Base-by-base conservation (phyloP, 2,888 invertebrate genomes). In the Branchellion lobata region DNA sequence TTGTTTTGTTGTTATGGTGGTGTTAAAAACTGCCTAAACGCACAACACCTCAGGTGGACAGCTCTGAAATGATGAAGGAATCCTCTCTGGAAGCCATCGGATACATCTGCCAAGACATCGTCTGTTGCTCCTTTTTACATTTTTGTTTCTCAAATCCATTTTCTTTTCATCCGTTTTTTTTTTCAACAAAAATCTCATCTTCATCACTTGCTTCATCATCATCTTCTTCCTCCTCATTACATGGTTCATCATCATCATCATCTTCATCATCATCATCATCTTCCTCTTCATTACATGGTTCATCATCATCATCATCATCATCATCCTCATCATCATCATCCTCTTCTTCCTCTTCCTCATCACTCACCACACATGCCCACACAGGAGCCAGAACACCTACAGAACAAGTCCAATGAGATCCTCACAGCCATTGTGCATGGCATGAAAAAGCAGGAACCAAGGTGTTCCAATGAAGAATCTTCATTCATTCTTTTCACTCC, bases 341-440 rank as follows among this genome's bases (percentile, higher is more conserved):
- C 18, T 47, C 11, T 47, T 47, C 18, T 47, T 14, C 11, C 18
- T 47, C 18, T 47, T 8, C 8, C 8, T 47, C 18, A 47, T 47
- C 8, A 14, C 47, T 14, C 8, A 8, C 18, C 47, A 47, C 18
- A 47, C 18, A 18, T 47, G 47, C 61, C 21, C 61, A 57, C 21
- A 79, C 81, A 88, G 87, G 87, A 95, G 85, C 94, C 95, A 78
- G 95, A 95, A 85, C 94, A 96, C 34, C 89, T 99, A 83, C 93
- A 94, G 81, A 90, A 92, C 81, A 95, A 96, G 87, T 94, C 96
- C 36, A 98, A 99, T 89, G 93, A 93, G 85, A 98, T 99, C 85
- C 90, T 99, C 79, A 99, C 99, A 31, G 99, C 99, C 29, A 99
- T 99, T 84, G 95, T 99, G 78, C 95, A 97, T 88, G 98, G 98